Conservation (phyloP, 2,113 vertebrate species). For the Microcebus griseorufus region DNA sequence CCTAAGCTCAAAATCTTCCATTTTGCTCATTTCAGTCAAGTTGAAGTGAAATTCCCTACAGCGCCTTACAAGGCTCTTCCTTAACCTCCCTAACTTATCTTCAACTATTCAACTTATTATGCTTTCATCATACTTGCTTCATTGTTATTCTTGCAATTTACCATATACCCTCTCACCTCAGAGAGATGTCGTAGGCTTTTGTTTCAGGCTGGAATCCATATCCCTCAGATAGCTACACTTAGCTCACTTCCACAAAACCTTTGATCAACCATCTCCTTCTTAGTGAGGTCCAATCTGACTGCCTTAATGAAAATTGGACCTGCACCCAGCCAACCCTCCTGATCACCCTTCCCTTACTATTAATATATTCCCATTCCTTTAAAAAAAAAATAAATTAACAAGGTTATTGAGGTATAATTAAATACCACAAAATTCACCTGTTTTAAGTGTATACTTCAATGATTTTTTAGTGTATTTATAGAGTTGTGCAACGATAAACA, state of each 20-base stretch:
- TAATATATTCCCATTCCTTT: neutral
- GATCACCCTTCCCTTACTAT: neutral
- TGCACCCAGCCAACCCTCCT: neutral
- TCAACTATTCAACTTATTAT: neutral
- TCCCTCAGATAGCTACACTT: neutral
- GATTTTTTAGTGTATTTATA: neutral
- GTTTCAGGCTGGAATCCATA: neutral
- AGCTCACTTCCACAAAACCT: neutral
- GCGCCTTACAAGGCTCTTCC: fast-evolving
- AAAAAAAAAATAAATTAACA: neutral
- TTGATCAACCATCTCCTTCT: neutral
- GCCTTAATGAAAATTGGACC: neutral
- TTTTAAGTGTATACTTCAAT: neutral
- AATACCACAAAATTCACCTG: neutral
- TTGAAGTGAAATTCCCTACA: neutral
- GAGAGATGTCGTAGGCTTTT: neutral
- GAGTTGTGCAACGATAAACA: neutral
- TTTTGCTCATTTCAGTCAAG: neutral
- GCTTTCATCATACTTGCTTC: neutral
- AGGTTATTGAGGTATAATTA: neutral
- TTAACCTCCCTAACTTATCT: neutral
- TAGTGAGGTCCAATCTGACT: neutral
- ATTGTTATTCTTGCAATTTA: neutral
- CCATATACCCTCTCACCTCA: neutral
- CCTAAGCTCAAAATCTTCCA: neutral